These are phyloP conservation scores for Eurosta solidaginis DNA, from an alignment of 1,140 invertebrate genomes.

Conservation along the genomic window DNA sequence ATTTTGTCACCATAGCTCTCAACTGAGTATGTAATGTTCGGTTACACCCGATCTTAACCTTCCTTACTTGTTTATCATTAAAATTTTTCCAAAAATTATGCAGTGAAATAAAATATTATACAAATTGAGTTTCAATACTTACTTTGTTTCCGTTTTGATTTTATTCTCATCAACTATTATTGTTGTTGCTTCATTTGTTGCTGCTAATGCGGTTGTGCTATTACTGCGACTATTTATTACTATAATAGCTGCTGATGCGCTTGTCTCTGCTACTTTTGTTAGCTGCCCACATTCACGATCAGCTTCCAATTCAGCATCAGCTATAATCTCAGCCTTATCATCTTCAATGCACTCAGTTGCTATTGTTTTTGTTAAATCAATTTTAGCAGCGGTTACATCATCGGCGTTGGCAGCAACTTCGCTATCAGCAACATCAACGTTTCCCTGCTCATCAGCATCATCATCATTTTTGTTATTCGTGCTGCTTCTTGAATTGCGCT, in stretches of 20 bases:
- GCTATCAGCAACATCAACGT: not conserved
- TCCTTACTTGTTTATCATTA: too few relatives aligned
- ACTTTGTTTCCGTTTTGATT: conserved; percentile 59
- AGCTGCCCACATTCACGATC: conserved; percentile 28
- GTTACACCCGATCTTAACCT: too few relatives aligned
- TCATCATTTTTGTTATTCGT: conserved; percentile 27
- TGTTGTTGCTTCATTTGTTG: not conserved
- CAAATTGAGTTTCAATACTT: conserved; percentile 37
- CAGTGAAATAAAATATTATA: too few relatives aligned
- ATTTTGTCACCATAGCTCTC: too few relatives aligned
- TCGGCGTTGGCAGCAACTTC: conserved; percentile 24
- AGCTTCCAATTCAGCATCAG: not conserved
- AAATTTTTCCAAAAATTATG: conserved; percentile 6
- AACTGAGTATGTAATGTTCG: too few relatives aligned
- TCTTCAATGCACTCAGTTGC: conserved; percentile 31
- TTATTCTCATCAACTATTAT: conserved; percentile 41
- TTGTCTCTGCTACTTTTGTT: not conserved
- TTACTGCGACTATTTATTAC: too few relatives aligned
- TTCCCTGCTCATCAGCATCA: too few relatives aligned
- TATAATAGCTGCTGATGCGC: too few relatives aligned
- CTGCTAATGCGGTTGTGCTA: not conserved
- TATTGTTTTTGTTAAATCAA: not conserved
- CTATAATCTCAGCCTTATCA: not conserved
- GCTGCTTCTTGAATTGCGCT: conserved; percentile 64
- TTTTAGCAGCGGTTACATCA: not conserved